Conservation (phyloP, 1,140 invertebrate species). For the Pogonomyrmex californicus region DNA sequence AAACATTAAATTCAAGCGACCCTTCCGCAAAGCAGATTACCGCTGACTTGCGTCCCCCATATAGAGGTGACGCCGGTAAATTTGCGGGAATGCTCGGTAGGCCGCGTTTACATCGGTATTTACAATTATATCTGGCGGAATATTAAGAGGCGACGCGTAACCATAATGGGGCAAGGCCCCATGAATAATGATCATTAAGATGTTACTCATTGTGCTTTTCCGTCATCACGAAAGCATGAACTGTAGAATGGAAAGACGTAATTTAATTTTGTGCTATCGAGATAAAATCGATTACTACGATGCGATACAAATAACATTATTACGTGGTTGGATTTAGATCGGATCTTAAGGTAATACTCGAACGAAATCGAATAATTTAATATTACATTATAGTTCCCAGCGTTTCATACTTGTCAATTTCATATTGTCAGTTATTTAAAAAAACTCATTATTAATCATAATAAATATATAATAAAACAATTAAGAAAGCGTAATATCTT, state of each 20-base stretch:
- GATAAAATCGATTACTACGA: conserved; percentile 10
- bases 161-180: background rate
- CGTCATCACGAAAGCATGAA: background rate
- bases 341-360: background rate
- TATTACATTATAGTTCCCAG: too few species aligned
- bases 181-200: conserved; percentile 29
- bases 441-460: background rate
- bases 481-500: background rate
- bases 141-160: conserved; percentile 27
- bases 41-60: background rate
- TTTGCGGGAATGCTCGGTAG: conserved; percentile 43
- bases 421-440: too few species aligned
- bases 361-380: background rate
- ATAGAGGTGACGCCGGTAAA: conserved; percentile 6
- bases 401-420: background rate
- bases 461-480: background rate
- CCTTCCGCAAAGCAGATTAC: conserved; percentile 33
- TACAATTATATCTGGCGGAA: conserved; percentile 49
- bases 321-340: background rate
- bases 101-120: conserved; percentile 49
- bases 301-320: background rate
- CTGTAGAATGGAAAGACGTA: conserved; percentile 6
- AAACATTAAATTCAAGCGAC: conserved; percentile 50
- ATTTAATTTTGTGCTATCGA: background rate
- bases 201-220: background rate